Percentiles rank a stretch among this genome's conserved stretches.
Conservation (phyloP, 2,113 vertebrate genomes). For the Thalassoma bifasciatum region DNA sequence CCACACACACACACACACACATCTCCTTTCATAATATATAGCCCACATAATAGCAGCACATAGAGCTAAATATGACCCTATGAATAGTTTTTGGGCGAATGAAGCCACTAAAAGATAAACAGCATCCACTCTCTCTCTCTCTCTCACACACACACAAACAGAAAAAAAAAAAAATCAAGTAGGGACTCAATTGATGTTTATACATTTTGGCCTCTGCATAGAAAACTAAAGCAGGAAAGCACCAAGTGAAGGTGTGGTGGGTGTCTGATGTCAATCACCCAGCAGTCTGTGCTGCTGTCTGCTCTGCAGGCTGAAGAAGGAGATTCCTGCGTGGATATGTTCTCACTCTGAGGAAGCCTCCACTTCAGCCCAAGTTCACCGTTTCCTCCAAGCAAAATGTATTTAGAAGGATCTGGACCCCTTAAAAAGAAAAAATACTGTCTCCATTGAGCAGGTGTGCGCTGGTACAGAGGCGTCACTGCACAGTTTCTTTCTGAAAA, state of each 20-base stretch:
- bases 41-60: slow-evolving; percentile 94
- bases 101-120: slow-evolving; percentile 62
- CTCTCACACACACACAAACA: slow-evolving; percentile 6
- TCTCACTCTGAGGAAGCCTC: slow-evolving; percentile 4
- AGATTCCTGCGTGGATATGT: slow-evolving; percentile 4
- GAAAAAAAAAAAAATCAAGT: slow-evolving; percentile 38
- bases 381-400: neutral
- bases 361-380: slow-evolving; percentile 12
- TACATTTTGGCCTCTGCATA: slow-evolving; percentile 61
- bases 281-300: neutral
- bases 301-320: neutral
- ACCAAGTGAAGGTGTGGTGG: slow-evolving; percentile 19
- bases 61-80: slow-evolving; percentile 85
- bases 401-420: slow-evolving; percentile 13
- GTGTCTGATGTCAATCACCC: slow-evolving; percentile 26
- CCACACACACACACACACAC: slow-evolving; percentile 12
- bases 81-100: slow-evolving; percentile 84
- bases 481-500: neutral
- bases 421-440: neutral
- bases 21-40: slow-evolving; percentile 69
- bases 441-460: neutral
- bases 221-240: slow-evolving; percentile 38
- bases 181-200: slow-evolving; percentile 24
- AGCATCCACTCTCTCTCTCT: too few species aligned
- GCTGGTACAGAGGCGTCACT: slow-evolving; percentile 4